Conservation (phyloP, 2,113 vertebrate species). For the Campylorhamphus procurvoides region DNA sequence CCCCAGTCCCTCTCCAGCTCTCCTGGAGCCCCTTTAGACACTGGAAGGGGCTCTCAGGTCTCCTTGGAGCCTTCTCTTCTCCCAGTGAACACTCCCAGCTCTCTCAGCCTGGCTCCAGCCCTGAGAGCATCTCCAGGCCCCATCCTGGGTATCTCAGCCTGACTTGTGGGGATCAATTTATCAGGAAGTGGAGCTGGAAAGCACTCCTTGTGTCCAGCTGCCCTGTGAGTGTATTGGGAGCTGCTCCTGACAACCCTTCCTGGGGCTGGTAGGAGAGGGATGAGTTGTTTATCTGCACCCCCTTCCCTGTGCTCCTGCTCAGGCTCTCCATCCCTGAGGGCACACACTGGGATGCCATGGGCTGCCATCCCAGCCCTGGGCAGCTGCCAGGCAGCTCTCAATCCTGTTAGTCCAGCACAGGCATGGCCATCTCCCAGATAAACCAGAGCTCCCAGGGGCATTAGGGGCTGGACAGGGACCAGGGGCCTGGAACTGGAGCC, state of each 20-base stretch:
- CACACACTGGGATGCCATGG: background rate
- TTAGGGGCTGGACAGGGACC: background rate
- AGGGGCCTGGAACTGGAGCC: constrained; percentile 19
- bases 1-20: background rate
- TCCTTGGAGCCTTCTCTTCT: background rate
- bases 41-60: background rate
- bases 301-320: background rate
- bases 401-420: constrained; percentile 8
- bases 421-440: constrained; percentile 7
- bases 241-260: background rate
- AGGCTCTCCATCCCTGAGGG: constrained; percentile 15
- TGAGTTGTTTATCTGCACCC: background rate
- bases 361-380: background rate
- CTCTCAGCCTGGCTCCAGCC: background rate
- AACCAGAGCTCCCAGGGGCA: constrained; percentile 24
- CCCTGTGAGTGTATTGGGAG: background rate
- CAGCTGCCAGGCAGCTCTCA: constrained; percentile 47
- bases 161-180: background rate
- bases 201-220: background rate
- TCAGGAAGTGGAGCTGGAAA: background rate
- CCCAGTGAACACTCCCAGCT: fast-evolving
- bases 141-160: background rate
- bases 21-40: background rate
- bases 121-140: fast-evolving
- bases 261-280: background rate